These are phyloP conservation scores for Laothoe populi DNA, from an alignment of 2,888 invertebrate genomes.

Conservation along the genomic window DNA sequence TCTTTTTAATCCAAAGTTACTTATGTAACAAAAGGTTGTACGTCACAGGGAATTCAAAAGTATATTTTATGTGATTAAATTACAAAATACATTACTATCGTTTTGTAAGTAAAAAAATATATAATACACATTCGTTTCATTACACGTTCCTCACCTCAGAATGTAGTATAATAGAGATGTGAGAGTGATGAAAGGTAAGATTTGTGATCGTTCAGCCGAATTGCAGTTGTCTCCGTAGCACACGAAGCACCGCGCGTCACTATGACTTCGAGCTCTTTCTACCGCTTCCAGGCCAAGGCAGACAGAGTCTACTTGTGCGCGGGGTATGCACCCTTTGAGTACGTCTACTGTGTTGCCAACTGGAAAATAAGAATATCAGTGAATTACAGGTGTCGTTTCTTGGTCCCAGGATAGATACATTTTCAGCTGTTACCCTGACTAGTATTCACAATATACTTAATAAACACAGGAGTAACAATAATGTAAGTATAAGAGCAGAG, in stretches of 20 bases:
- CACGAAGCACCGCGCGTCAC: slow-evolving; percentile 73
- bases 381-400: not conserved
- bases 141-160: slow-evolving; percentile 53
- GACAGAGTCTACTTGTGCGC: slow-evolving; percentile 70
- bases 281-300: slow-evolving; percentile 70
- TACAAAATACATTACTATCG: slow-evolving; percentile 31
- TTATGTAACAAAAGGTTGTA: slow-evolving; percentile 24
- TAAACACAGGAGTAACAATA: too few relatives aligned
- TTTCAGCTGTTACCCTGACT: not conserved
- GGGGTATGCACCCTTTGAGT: slow-evolving; percentile 72
- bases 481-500: too few relatives aligned
- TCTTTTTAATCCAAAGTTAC: slow-evolving; percentile 20
- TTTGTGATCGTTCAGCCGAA: slow-evolving; percentile 44
- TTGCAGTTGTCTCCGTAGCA: slow-evolving; percentile 76
- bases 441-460: too few relatives aligned
- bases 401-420: not conserved
- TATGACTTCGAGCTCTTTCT: slow-evolving; percentile 75
- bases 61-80: slow-evolving; percentile 29
- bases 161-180: slow-evolving; percentile 52
- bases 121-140: slow-evolving; percentile 11
- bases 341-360: slow-evolving; percentile 78
- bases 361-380: slow-evolving; percentile 47
- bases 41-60: slow-evolving; percentile 26
- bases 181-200: slow-evolving; percentile 41
- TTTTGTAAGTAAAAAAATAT: slow-evolving; percentile 32